Evolutionary conservation across 2,888 invertebrate species (phyloP), one percentile per base, ranked within the genome.

Genomic region (Cephus nigrinus): DNA sequence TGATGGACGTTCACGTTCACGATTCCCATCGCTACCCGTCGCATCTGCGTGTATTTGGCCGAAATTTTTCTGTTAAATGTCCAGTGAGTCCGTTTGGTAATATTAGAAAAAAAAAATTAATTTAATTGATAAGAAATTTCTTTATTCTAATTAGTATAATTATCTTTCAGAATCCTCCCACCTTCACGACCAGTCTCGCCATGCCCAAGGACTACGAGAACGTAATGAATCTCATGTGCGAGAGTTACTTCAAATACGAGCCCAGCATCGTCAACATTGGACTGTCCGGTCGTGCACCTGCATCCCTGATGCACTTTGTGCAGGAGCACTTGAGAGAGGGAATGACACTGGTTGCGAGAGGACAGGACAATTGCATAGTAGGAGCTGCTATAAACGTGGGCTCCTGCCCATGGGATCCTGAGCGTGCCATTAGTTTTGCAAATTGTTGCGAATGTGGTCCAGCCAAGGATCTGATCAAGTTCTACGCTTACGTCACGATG

Each of bases 171-270:
- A 77, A 78, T 69, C n/a, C 32, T 1, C 34, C 82, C 4, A 0
- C 36, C 12, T 84, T 81, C 74, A 82, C 72, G 12, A 82, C 84
- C 11, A 84, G 90, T 74, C 74, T 88, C 31, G 90, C 90, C 1
- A 33, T 84, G 33, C 88, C 88, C 0, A 35, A 40, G 12, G 90
- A 90, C 80, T 86, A 86, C 78, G 84, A 87, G 11, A 82, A 80
- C 36, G 80, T 90, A 12, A 79, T 88, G 78, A 80, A 83, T 4
- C 87, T 90, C 77, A 88, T 90, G 87, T 69, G 79, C 74, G 80
- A 84, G 0, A 80, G 83, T 30, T 90, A 85, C 76, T 87, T 86
- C 76, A 85, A 82, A 33, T 69, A 78, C 11, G 90, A 90, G 31
- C 88, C 90, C 4, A 73, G 81, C 12, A 76, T 90, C 11, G 77